phyloP scores from a whole-genome alignment of 2,113 vertebrate genomes.

The Alethe castanea region DNA sequence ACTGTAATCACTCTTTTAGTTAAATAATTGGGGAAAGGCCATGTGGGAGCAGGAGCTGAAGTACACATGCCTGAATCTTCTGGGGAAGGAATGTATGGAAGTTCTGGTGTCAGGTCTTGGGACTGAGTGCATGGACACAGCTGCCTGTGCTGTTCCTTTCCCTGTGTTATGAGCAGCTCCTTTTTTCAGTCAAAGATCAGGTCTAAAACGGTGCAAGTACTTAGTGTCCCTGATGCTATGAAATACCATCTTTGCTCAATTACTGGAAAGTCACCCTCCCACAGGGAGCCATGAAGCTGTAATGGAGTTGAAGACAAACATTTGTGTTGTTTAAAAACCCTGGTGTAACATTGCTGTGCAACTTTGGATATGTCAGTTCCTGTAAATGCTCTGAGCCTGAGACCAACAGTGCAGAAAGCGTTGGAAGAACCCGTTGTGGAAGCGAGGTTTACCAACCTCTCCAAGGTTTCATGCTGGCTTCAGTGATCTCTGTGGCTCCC shows the following conservation, averaged over 20 bases:
- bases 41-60: neutral
- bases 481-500: slow-evolving; percentile 19
- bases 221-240: neutral
- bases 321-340: slow-evolving; percentile 68
- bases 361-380: slow-evolving; percentile 65
- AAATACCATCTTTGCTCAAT: slow-evolving; percentile 20
- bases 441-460: slow-evolving; percentile 59
- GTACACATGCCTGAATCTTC: neutral
- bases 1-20: neutral
- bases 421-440: slow-evolving; percentile 65
- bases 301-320: slow-evolving; percentile 50
- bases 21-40: neutral
- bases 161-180: neutral
- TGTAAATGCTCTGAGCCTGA: slow-evolving; percentile 42
- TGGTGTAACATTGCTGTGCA: slow-evolving; percentile 12
- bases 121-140: neutral
- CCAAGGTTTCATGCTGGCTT: slow-evolving; percentile 56
- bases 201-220: neutral
- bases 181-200: neutral
- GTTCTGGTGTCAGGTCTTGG: neutral
- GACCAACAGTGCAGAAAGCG: slow-evolving; percentile 45
- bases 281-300: neutral
- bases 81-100: neutral
- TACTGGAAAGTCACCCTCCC: slow-evolving; percentile 47
- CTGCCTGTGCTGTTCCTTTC: neutral